Evolutionary conservation across 2,113 vertebrate species (phyloP), one percentile per base, ranked within the genome.

Genomic region (Fulica atra): DNA sequence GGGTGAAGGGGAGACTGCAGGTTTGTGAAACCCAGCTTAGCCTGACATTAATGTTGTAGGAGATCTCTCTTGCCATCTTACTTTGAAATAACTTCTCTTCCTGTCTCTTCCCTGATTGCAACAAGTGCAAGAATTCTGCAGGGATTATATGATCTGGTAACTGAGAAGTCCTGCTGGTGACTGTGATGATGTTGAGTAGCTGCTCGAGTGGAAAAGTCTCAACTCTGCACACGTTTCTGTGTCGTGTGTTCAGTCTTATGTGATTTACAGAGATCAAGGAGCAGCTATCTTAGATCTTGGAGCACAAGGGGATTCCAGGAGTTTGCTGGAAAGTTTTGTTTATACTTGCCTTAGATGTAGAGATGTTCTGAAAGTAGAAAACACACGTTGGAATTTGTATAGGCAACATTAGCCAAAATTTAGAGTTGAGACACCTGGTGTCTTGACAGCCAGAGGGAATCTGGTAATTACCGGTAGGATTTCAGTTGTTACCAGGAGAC

Each of bases 271-370:
- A 90, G 16, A 33, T 86, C 74, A 63, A 80, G 68, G n/a, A 61
- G 28, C 15, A 77, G 8, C 38, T 82, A 6, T 81, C 24, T 69
- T 65, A 60, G 54, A 50, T 93, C 46, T 77, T 50, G 54, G 46
- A 66, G 42, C 9, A 42, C 72, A 70, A 68, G 38, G 18, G 44
- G 71, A 68, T 74, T 81, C 38, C 26, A 56, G 54, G 77, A 48
- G 61, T 86, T 78, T 40, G 38, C 53, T 94, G 48, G n/a, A 35
- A 86, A 66, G 86, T 81, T 92, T 74, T 89, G 51, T 92, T 92
- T 71, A 63, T 94, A 60, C 46, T 84, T 94, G 72, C 11, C 42
- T 94, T 90, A 46, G 23, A 46, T 40, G 15, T 46, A 50, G 33
- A 73, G 50, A 66, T 92, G 13, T 79, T 81, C 31, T 80, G 42